These are phyloP conservation scores for Raja brachyura DNA, from an alignment of 2,113 vertebrate genomes.

Conservation along the genomic window DNA sequence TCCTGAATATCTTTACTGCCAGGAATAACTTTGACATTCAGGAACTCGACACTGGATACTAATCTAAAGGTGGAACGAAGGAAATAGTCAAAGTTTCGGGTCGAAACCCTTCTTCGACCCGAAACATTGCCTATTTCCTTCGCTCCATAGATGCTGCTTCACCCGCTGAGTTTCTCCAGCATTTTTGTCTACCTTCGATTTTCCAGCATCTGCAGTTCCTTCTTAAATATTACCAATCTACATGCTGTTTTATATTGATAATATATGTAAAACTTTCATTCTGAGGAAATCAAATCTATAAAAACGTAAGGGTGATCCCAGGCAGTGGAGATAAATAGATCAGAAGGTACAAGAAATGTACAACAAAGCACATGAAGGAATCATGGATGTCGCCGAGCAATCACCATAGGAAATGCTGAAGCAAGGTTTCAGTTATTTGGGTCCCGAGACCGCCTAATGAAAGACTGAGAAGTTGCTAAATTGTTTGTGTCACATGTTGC, in stretches of 20 bases:
- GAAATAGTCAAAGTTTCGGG: too few species aligned
- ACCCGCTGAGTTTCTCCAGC: too few species aligned
- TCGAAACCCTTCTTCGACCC: too few species aligned
- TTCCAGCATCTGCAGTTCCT: too few species aligned
- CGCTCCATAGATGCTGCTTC: too few species aligned
- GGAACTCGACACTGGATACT: too few species aligned
- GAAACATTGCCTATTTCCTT: too few species aligned
- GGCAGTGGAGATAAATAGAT: background rate
- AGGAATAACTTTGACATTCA: too few species aligned
- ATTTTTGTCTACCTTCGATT: too few species aligned
- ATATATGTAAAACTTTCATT: background rate
- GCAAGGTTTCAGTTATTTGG: background rate
- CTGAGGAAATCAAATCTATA: background rate
- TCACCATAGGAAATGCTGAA: background rate
- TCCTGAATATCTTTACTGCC: too few species aligned
- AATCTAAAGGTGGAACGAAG: background rate
- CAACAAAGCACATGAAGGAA: background rate
- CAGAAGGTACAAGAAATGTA: background rate
- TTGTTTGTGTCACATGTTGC: too few species aligned
- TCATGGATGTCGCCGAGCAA: background rate
- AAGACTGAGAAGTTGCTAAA: background rate
- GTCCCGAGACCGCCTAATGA: background rate
- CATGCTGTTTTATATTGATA: background rate
- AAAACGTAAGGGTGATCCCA: background rate
- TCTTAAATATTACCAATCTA: background rate